Conservation (phyloP, 2,113 vertebrate species). For the Forbesichthys papilliferus region DNA sequence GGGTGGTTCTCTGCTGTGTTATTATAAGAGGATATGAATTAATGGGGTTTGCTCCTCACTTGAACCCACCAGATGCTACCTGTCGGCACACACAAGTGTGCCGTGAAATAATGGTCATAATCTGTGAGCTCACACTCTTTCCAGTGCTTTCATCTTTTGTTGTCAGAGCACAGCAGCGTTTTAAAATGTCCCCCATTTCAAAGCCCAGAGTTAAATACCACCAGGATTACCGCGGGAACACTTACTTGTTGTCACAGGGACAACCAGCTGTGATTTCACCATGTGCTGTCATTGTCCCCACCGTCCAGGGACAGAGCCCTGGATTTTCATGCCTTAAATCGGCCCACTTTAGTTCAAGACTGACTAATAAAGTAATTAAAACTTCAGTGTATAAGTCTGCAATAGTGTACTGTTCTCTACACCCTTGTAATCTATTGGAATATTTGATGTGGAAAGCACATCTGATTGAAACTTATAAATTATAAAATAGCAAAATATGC, state of each 20-base stretch:
- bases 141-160: not conserved
- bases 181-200: slow-evolving; percentile 12
- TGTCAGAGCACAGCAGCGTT: slow-evolving; percentile 16
- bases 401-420: no score
- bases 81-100: not conserved
- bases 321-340: no score
- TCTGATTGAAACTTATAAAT: no score
- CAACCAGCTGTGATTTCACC: slow-evolving; percentile 30
- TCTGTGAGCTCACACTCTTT: not conserved
- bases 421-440: no score
- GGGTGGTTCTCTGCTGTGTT: not conserved
- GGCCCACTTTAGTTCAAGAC: no score
- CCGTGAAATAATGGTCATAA: slow-evolving; percentile 8
- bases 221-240: slow-evolving; percentile 28
- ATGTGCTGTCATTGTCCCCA: no score
- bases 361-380: no score
- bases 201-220: slow-evolving; percentile 31
- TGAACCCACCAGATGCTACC: not conserved
- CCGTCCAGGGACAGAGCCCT: no score
- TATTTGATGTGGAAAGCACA: no score
- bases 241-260: slow-evolving; percentile 34
- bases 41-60: not conserved
- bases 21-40: not conserved
- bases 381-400: no score
- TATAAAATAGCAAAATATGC: no score